A percentile compares a stretch with the other conserved stretches of the same genome.
Conservation (phyloP, 1,140 invertebrate genomes). For the Periplaneta americana region DNA sequence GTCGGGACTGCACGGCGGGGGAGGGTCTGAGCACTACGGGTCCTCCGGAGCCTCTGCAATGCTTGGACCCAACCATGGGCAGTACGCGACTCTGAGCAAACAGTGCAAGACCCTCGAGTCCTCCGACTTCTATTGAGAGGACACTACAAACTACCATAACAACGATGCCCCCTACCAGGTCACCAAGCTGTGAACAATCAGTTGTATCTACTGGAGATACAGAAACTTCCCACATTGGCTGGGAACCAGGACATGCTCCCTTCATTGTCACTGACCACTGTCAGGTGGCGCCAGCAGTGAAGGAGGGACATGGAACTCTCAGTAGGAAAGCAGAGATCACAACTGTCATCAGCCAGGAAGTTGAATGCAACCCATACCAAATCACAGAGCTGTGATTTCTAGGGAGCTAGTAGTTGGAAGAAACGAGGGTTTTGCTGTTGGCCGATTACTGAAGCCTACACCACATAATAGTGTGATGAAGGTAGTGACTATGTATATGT, state of each 20-base stretch:
- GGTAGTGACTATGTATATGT: not conserved
- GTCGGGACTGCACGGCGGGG: constrained; percentile 16
- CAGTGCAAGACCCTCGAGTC: constrained; percentile 93
- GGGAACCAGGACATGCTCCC: not conserved
- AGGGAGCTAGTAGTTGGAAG: not conserved
- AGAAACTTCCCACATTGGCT: not conserved
- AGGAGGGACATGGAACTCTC: not conserved
- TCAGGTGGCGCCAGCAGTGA: not conserved
- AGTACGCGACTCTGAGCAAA: constrained; percentile 72
- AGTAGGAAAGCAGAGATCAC: not conserved
- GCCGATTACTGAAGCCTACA: not conserved
- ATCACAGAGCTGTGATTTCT: constrained; percentile 1
- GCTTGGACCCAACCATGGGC: constrained; percentile 38
- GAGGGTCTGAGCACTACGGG: constrained; percentile 16
- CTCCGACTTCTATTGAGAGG: constrained; percentile 89
- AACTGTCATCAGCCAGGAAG: not conserved
- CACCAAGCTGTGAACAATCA: not conserved
- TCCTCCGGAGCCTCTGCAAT: constrained; percentile 22
- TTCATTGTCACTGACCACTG: not conserved
- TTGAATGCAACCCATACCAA: not conserved
- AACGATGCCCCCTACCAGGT: not conserved
- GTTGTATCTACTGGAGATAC: not conserved
- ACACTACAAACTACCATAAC: constrained; percentile 34
- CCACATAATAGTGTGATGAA: not conserved
- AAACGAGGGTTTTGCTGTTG: not conserved